Conservation (phyloP, 1,140 invertebrate genomes). For the Lepidurus apus region DNA sequence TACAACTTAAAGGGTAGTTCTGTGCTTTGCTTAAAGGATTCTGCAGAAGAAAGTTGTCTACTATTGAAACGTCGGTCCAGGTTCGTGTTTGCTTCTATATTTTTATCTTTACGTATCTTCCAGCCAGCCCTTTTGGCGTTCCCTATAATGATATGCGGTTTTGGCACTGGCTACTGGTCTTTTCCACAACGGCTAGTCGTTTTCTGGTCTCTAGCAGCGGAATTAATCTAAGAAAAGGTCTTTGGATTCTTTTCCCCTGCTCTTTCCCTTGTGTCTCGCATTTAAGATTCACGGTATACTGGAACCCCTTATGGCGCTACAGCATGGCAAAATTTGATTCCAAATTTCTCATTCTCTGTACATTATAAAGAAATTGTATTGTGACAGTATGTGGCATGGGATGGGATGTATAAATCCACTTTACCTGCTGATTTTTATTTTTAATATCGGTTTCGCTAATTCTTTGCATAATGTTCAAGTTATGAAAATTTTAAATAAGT, state of each 20-base stretch:
- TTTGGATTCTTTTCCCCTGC: not conserved
- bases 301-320: too few relatives aligned
- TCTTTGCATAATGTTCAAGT: too few relatives aligned
- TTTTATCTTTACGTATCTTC: constrained; percentile 4
- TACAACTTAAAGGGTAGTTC: too few relatives aligned
- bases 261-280: not conserved
- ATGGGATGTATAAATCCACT: too few relatives aligned
- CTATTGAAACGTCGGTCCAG: not conserved
- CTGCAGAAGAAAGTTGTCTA: not conserved
- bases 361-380: too few relatives aligned
- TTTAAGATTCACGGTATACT: not conserved
- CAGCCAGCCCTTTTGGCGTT: constrained; percentile 13
- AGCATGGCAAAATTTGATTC: too few relatives aligned
- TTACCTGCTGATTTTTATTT: too few relatives aligned
- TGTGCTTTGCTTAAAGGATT: too few relatives aligned
- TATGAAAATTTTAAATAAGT: too few relatives aligned
- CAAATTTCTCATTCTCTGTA: too few relatives aligned
- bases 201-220: not conserved
- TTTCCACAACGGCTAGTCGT: not conserved
- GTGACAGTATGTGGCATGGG: too few relatives aligned
- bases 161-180: constrained; percentile 13
- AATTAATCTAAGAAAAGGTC: not conserved
- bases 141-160: constrained; percentile 8
- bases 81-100: not conserved
- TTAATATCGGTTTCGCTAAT: too few relatives aligned